Conservation (phyloP, 2,113 vertebrate species). For the Zosterops lateralis region DNA sequence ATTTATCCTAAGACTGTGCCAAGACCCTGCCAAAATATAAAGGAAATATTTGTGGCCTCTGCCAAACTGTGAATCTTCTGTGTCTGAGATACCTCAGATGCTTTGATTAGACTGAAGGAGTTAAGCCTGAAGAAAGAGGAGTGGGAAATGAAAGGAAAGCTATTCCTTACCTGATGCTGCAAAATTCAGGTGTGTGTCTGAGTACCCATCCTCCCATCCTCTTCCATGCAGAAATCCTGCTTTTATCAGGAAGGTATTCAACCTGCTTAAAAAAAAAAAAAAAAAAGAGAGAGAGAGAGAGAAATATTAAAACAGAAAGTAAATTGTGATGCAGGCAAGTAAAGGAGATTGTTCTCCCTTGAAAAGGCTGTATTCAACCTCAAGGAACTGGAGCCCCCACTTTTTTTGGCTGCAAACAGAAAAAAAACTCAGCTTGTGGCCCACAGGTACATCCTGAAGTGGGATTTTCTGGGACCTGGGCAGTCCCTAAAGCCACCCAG, state of each 20-base stretch:
- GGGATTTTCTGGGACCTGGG: background rate
- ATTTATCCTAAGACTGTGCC: slow-evolving; percentile 1
- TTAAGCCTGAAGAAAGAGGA: background rate
- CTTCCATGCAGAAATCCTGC: background rate
- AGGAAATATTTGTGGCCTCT: slow-evolving; percentile 27
- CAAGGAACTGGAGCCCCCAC: background rate
- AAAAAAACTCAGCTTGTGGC: background rate
- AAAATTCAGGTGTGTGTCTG: background rate
- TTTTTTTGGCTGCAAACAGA: background rate
- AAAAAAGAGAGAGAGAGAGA: too few relatives aligned
- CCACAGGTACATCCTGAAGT: background rate
- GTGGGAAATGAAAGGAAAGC: background rate
- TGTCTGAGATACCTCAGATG: background rate
- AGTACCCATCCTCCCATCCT: background rate
- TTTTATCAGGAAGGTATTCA: background rate
- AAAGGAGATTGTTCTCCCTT: background rate
- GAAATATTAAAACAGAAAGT: background rate
- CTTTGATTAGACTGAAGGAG: background rate
- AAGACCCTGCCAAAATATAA: slow-evolving; percentile 35
- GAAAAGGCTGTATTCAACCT: background rate
- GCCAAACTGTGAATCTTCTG: background rate
- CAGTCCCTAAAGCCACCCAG: background rate
- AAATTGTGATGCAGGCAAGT: background rate
- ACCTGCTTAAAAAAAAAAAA: background rate
- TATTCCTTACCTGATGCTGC: background rate